These are phyloP conservation scores for Apodemia mormo DNA, from an alignment of 2,888 invertebrate species.

Conservation along the genomic window DNA sequence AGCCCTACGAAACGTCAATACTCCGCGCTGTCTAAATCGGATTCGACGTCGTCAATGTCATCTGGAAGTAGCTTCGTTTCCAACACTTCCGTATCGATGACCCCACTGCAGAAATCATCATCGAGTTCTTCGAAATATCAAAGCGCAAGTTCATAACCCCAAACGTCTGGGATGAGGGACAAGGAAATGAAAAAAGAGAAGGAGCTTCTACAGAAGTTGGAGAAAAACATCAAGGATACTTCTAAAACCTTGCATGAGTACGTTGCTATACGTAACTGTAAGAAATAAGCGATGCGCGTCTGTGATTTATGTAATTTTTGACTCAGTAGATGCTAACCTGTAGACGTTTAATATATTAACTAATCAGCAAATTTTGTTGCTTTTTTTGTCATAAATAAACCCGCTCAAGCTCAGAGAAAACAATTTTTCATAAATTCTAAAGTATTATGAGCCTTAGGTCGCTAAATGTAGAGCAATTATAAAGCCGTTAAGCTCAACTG, in stretches of 20 bases:
- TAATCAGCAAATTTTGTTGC: no score
- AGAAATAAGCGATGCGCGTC: no score
- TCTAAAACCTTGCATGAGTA: no score
- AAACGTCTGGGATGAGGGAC: conserved; percentile 7
- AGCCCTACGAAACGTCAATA: conserved; percentile 8
- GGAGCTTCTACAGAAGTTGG: conserved; percentile 12
- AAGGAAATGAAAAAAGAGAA: conserved; percentile 10
- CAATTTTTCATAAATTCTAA: no score
- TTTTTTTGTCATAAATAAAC: not conserved
- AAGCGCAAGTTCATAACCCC: not conserved
- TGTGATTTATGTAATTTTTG: not conserved
- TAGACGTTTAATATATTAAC: no score
- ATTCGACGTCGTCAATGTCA: conserved; percentile 15
- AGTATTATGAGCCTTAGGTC: conserved; percentile 4
- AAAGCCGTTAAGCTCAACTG: not conserved
- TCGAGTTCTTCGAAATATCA: conserved; percentile 5
- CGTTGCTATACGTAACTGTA: no score
- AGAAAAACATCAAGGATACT: not conserved
- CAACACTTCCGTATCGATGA: not conserved
- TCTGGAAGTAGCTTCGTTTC: conserved; percentile 8
- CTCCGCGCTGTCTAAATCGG: conserved; percentile 1
- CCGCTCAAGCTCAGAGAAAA: no score
- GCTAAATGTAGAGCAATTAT: not conserved
- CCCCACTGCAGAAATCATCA: not conserved
- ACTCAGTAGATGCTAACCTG: not conserved